Evolutionary conservation across 53 echinoderm and acorn worm species (phyloP).

Genomic region (Zoroaster sp.): DNA sequence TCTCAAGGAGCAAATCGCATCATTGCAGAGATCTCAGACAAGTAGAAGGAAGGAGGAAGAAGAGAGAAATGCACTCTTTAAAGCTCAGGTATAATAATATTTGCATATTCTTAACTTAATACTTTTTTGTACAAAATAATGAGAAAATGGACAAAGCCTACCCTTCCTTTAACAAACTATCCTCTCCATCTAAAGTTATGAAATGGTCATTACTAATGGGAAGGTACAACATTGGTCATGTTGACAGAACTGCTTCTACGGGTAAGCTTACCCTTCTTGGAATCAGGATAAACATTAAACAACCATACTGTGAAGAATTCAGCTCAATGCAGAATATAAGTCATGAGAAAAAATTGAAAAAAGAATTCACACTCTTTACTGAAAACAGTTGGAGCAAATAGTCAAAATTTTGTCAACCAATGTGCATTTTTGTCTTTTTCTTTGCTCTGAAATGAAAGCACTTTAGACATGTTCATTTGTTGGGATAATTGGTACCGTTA

Average conservation of each 20-base stretch:
- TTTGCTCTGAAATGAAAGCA: background rate
- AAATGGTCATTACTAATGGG: too few species aligned
- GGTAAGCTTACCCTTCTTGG: background rate
- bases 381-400: background rate
- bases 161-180: background rate
- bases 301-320: background rate
- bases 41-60: constrained; percentile 14
- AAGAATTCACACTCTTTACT: background rate
- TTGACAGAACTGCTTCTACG: background rate
- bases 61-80: background rate
- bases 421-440: background rate
- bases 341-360: too few species aligned
- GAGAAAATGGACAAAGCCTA: background rate
- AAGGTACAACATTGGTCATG: too few species aligned
- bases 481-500: background rate
- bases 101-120: background rate
- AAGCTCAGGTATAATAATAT: constrained; percentile 20
- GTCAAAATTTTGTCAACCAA: background rate
- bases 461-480: background rate
- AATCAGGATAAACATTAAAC: background rate
- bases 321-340: background rate
- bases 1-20: constrained; percentile 4
- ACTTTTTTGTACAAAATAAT: background rate
- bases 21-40: background rate
- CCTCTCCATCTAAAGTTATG: too few species aligned